Conservation (phyloP, 2,797 vertebrate species). For the Erithacus rubecula region DNA sequence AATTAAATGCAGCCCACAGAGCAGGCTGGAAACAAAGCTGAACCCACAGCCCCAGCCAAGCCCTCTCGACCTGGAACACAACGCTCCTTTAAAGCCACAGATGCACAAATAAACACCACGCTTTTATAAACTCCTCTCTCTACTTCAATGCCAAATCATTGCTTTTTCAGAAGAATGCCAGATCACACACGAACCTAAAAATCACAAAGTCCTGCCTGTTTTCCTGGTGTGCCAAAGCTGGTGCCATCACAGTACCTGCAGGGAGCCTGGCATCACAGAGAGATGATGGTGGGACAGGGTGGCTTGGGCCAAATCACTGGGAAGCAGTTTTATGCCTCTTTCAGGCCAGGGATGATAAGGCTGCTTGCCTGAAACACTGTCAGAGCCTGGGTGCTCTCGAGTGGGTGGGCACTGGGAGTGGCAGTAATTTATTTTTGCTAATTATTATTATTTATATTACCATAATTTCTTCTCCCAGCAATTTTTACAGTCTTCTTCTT, state of each 20-base stretch:
- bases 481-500: background rate
- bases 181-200: background rate
- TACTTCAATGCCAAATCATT: background rate
- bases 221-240: rapidly evolving
- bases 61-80: background rate
- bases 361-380: background rate
- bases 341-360: background rate
- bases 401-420: background rate
- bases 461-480: background rate
- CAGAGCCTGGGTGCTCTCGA: background rate
- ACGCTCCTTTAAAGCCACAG: background rate
- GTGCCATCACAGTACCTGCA: rapidly evolving
- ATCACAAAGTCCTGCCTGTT: background rate
- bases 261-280: background rate
- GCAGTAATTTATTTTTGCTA: background rate
- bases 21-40: background rate
- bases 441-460: background rate
- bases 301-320: background rate
- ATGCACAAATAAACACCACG: background rate
- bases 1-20: background rate
- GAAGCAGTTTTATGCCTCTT: background rate
- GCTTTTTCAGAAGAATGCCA: background rate
- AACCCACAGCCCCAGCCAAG: background rate
- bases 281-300: background rate
- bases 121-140: background rate